phyloP scores from a whole-genome alignment of 2,797 vertebrate species.

The Sebastes minor region DNA sequence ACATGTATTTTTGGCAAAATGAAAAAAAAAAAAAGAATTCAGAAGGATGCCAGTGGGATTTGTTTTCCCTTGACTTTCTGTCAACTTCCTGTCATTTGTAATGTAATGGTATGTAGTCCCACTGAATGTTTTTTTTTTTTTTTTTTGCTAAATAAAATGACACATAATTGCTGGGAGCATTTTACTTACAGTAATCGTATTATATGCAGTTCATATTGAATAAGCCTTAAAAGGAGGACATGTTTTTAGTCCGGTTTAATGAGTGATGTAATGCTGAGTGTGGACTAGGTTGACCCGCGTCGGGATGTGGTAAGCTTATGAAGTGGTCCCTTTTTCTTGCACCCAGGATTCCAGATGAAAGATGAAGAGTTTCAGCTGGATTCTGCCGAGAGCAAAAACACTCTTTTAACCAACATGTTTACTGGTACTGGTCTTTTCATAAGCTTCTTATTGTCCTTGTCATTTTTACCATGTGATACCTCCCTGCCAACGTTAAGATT shows the following conservation, averaged over 20 bases:
- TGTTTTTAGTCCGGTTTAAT: constrained; percentile 61
- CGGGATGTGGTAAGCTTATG: constrained; percentile 81
- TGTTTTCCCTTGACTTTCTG: constrained; percentile 73
- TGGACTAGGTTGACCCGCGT: constrained; percentile 69
- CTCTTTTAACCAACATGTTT: constrained; percentile 90
- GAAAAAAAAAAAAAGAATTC: constrained; percentile 34
- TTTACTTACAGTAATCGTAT: constrained; percentile 41
- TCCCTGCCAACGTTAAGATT: constrained; percentile 70
- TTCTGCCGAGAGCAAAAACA: constrained; percentile 89
- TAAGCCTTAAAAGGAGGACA: constrained; percentile 29
- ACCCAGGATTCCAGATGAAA: constrained; percentile 90
- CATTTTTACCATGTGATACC: constrained; percentile 78
- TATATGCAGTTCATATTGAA: constrained; percentile 35
- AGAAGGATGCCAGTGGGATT: constrained; percentile 70
- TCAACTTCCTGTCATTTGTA: constrained; percentile 75
- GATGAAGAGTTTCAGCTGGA: constrained; percentile 89
- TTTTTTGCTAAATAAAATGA: constrained; percentile 46
- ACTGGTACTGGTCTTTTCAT: constrained; percentile 86
- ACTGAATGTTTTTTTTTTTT: constrained; percentile 29
- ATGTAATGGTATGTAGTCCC: constrained; percentile 69
- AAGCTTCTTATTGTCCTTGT: constrained; percentile 85
- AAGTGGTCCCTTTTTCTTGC: constrained; percentile 88
- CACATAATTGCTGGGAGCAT: constrained; percentile 68
- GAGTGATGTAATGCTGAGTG: constrained; percentile 70
- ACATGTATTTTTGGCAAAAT: constrained; percentile 76